These are phyloP conservation scores for Mormyrus iriodes DNA, from an alignment of 2,113 vertebrate genomes.

Conservation along the genomic window DNA sequence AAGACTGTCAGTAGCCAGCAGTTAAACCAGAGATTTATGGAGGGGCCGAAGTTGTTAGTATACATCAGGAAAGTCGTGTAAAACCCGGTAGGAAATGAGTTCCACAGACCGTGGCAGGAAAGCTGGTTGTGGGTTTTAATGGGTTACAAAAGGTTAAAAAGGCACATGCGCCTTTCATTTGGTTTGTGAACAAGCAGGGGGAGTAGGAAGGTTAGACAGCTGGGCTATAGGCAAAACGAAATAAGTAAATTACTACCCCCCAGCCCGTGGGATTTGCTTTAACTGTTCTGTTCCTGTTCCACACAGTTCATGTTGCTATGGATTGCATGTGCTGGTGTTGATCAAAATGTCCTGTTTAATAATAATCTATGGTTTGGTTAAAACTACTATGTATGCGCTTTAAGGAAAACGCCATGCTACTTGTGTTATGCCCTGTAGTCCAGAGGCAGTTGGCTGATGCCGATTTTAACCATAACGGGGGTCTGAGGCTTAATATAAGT, in stretches of 20 bases:
- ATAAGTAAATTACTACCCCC: neutral
- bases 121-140: constrained; percentile 15
- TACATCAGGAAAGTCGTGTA: constrained; percentile 15
- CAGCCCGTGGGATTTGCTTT: neutral
- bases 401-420: neutral
- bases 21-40: constrained; percentile 23
- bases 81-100: constrained; percentile 22
- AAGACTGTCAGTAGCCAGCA: neutral
- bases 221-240: neutral
- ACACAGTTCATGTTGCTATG: neutral
- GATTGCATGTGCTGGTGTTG: neutral
- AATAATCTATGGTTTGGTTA: neutral
- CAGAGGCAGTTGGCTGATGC: neutral
- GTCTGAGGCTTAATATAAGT: neutral
- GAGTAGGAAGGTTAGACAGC: neutral
- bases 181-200: neutral
- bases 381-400: neutral
- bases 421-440: neutral
- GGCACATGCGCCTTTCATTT: neutral
- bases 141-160: neutral
- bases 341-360: neutral
- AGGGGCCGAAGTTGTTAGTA: constrained; percentile 17
- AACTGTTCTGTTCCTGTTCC: neutral
- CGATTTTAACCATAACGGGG: neutral
- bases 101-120: constrained; percentile 22